Conservation (phyloP, 1,140 invertebrate species). For the Eufriesea mexicana region DNA sequence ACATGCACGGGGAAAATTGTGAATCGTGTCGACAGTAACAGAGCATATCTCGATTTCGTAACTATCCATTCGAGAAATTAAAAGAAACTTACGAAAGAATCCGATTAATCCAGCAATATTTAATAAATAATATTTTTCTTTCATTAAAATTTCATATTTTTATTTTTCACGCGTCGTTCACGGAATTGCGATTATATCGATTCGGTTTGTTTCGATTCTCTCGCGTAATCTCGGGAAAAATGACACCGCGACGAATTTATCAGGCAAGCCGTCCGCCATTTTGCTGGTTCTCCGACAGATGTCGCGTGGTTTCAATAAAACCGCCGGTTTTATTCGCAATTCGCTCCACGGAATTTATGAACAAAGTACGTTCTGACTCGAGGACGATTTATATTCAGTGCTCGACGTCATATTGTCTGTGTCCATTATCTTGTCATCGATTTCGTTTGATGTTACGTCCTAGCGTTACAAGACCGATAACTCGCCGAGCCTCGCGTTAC, state of each 20-base stretch:
- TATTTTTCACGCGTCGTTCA: too few species aligned
- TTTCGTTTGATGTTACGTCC: constrained; percentile 49
- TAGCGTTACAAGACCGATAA: constrained; percentile 43
- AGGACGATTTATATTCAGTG: constrained; percentile 38
- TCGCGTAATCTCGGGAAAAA: not conserved
- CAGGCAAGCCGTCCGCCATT: constrained; percentile 29
- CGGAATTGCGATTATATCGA: too few species aligned
- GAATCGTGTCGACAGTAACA: constrained; percentile 72
- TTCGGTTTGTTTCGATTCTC: not conserved
- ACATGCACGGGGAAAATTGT: constrained; percentile 72
- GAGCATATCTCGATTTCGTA: constrained; percentile 74
- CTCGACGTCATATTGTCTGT: constrained; percentile 34
- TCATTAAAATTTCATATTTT: too few species aligned
- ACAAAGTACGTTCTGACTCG: constrained; percentile 8
- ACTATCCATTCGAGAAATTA: constrained; percentile 1
- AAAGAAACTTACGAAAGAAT: not conserved
- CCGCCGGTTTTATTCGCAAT: not conserved
- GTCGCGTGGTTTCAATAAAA: constrained; percentile 44
- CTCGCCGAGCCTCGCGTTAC: constrained; percentile 15
- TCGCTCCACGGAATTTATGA: not conserved
- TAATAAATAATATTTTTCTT: too few species aligned
- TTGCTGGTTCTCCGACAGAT: constrained; percentile 35
- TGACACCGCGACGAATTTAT: constrained; percentile 29
- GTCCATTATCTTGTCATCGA: constrained; percentile 50
- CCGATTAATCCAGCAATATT: too few species aligned